phyloP scores from a whole-genome alignment of 2,888 invertebrate genomes.

The Girardia tigrina region DNA sequence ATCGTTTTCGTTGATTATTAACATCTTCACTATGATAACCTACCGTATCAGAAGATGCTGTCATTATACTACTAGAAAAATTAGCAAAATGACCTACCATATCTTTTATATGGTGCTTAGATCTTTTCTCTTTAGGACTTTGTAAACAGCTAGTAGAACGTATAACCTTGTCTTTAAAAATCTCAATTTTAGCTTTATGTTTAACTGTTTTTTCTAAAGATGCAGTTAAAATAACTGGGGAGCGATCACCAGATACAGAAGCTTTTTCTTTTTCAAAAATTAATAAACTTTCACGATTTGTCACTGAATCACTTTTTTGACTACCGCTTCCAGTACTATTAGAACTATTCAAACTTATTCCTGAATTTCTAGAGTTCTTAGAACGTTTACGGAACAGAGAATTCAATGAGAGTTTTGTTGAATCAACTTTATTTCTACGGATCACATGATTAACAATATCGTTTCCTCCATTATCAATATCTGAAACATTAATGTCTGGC shows the following conservation, averaged over 20 bases:
- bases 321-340: neutral
- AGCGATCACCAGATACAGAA: neutral
- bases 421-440: neutral
- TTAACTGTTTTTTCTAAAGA: neutral
- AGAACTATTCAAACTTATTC: neutral
- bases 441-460: neutral
- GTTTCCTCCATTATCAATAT: neutral
- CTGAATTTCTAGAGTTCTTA: neutral
- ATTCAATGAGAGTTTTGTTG: neutral
- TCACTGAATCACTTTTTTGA: neutral
- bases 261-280: neutral
- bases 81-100: neutral
- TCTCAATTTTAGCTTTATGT: conserved; percentile 15
- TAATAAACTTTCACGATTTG: neutral
- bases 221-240: neutral
- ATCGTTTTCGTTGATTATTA: neutral
- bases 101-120: neutral
- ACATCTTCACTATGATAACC: conserved; percentile 2
- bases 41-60: neutral
- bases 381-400: neutral
- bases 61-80: neutral
- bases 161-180: neutral
- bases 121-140: neutral
- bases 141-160: neutral
- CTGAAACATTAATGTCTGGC: neutral